Base-by-base conservation (phyloP, 2,888 invertebrate species). In the Rosalia funebris region DNA sequence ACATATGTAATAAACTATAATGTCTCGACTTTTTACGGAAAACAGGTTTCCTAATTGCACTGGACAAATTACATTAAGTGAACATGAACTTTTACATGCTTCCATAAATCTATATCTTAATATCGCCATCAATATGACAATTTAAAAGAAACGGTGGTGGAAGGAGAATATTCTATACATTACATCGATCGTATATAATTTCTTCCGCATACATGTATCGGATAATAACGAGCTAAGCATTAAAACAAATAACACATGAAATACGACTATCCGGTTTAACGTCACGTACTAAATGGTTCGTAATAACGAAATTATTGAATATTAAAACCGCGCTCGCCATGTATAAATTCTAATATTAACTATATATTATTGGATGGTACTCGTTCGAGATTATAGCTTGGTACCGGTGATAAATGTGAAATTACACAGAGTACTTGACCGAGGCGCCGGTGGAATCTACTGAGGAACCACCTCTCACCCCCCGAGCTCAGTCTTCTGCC, bases 381-480 rank as follows among this genome's bases (percentile, higher is more conserved):
- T 37, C 53, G 50, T 17, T 15, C 31, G 41, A 57, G 57, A 62
- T 62, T 62, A 62, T 57, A 57, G 48, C 61, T 45, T 62, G 42
- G 57, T 48, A 31, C 47, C 53, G 48, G 68, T 68, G 68, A 68
- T 68, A 68, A 68, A 66, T 66, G 63, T 58, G 65, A 68, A 68
- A 68, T 68, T 68, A 68, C 66, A 68, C 58, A 62, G 66, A 65
- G 53, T 57, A 44, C 64, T 60, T 55, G 58, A 54, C 53, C 48
- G 60, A 63, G 65, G 65, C 68, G 63, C 63, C 65, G 54, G 37
- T 45, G 45, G 48, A 60, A 12, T 14, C 17, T 14, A 37, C 34
- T 12, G 31, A 42, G 45, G 55, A n/a, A 14, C 48, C 46, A 46
- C 53, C 42, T 44, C 31, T 4, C 17, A 9, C 65, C 57, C 57